Base-by-base conservation (phyloP, 2,113 vertebrate genomes). In the Pangasianodon hypophthalmus region DNA sequence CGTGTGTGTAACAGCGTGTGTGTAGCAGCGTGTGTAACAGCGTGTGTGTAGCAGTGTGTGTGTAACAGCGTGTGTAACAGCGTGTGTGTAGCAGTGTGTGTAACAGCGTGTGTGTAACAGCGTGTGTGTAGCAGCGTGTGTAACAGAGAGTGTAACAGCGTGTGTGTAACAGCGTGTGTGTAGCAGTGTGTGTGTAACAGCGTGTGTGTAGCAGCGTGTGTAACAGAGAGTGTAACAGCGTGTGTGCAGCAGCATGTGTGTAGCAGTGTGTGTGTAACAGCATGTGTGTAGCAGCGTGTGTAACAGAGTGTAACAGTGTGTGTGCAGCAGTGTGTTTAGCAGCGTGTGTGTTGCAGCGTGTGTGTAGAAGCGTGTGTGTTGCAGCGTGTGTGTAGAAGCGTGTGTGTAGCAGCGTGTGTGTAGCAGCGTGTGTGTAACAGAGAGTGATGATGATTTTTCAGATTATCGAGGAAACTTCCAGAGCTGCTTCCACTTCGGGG, bases 401-500 rank as follows among this genome's bases (percentile, higher is more conserved):
- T 1, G 44, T 14, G 71, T 75, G 19, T 44, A 21, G 44, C 5
- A 18, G 32, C 2, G 21, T 26, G 41, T 29, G 44, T 50, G 77
- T 52, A 7, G 4, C 44, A 32, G 46, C 0, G 46, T 50, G 46
- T 46, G 73, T 79, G 21, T 77, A 6, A 80, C 77, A 16, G 50
- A 37, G 52, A 5, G 29, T 83, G n/a, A 41, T 83, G 29, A 8
- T 56, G 9, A 32, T 81, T 83, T 82, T 92, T 41, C 88, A 99
- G 98, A 98, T 95, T 99, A 99, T 96, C 98, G 99, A 93, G 98
- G 98, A 94, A 99, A 97, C 93, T 98, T 99, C 94, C 97, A 98
- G 91, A 98, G 97, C 92, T 98, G 97, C 95, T 98, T 98, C 94
- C 97, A 98, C 93, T 99, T 98, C 0, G 96, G 97, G 29, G 97